phyloP scores from a whole-genome alignment of 2,888 invertebrate genomes.

The Chrysotoxum bicinctum region DNA sequence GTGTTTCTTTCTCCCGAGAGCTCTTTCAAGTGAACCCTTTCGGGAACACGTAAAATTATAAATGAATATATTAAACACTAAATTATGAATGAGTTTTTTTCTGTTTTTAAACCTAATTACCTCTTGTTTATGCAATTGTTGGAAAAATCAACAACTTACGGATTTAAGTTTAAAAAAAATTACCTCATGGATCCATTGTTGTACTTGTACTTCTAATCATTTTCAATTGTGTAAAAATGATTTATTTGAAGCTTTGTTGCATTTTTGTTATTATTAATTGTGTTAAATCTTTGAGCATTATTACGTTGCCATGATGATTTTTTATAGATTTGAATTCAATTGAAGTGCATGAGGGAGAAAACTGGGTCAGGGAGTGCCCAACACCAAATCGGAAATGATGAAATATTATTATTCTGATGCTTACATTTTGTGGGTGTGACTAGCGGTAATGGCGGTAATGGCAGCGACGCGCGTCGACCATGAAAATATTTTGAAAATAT shows the following conservation, averaged over 20 bases:
- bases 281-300: slow-evolving; percentile 32
- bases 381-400: slow-evolving; percentile 52
- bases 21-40: slow-evolving; percentile 39
- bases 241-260: slow-evolving; percentile 55
- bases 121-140: background rate
- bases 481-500: slow-evolving; percentile 27
- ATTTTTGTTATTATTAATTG: slow-evolving; percentile 54
- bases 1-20: background rate
- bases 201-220: slow-evolving; percentile 44
- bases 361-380: slow-evolving; percentile 66
- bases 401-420: slow-evolving; percentile 41
- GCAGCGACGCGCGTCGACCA: slow-evolving; percentile 20
- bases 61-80: background rate
- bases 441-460: too few relatives aligned
- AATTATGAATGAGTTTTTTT: background rate
- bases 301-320: slow-evolving; percentile 40
- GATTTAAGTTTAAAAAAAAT: background rate
- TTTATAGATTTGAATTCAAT: slow-evolving; percentile 53
- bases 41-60: slow-evolving; percentile 1
- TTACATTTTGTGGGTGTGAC: slow-evolving; percentile 24
- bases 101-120: slow-evolving; percentile 25
- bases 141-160: slow-evolving; percentile 4
- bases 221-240: slow-evolving; percentile 65
- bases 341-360: slow-evolving; percentile 61
- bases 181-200: slow-evolving; percentile 7